Evolutionary conservation across 2,797 vertebrate species (phyloP), one percentile per base, ranked within the genome.

Genomic region (Muraenolepis orangiensis): DNA sequence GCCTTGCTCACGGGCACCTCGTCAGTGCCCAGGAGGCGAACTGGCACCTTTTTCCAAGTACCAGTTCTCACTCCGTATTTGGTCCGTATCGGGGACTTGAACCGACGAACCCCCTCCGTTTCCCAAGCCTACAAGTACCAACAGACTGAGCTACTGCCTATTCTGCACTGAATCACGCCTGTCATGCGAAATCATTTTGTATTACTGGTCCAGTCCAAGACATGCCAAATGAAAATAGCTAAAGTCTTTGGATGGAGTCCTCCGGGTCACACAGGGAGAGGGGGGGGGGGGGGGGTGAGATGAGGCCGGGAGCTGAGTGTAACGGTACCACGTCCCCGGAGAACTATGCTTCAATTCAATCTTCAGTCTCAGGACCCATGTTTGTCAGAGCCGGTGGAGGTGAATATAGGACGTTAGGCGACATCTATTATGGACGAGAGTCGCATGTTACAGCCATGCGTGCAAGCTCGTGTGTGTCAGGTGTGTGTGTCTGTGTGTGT

Each of bases 361-460:
- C 86, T 40, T 57, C 32, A 34, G 83, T n/a, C n/a, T n/a, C n/a
- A n/a, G 80, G 10, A 81, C 83, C 46, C 70, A 73, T 86, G 79
- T 79, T 28, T 79, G 46, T 69, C 70, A 71, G 72, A 83, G 72
- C 74, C 72, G 71, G 66, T 69, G 68, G 70, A 87, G 75, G 40
- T 69, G 80, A 75, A 84, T 80, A 76, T 70, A 87, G 66, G 7
- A 40, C 78, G 85, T 87, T 83, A 86, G 80, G 57, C 64, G 69
- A 73, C 70, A 91, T 93, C 72, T 85, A 93, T 91, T 88, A 93
- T 92, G 76, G 68, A 93, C 91, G 80, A 57, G 66, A 66, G 68
- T 79, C 81, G 81, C 83, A 72, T 80, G 84, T 85, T 82, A 77
- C 78, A 81, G 66, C 69, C 29, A 18, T 69, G 20, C 20, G 57